Evolutionary conservation across 2,797 vertebrate species (phyloP), one percentile per base, ranked within the genome.

Genomic region (Xiphorhynchus erythropygius): DNA sequence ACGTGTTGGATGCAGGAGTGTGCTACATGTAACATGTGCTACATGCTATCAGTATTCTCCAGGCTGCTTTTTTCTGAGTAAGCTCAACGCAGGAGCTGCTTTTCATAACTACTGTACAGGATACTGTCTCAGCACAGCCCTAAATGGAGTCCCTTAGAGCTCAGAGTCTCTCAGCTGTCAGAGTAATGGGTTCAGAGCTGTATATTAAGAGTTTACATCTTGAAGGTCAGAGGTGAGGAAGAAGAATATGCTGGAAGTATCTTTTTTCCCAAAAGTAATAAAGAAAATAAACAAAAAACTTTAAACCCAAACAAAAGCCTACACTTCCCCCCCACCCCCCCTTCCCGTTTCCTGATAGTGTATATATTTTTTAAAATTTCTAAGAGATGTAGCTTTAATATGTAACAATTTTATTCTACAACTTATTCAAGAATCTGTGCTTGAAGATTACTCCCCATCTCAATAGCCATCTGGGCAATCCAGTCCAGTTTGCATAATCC

Each of bases 271-370:
- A 37, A 15, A 79, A 78, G 32, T 32, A 10, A 19, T 25, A 39
- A 1, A 7, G 11, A 8, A 82, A 41, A 17, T 37, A 37, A 37
- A 11, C 37, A 17, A 19, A 2, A 0, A 0, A 25, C 44, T 37
- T 21, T 21, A 27, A 15, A 15, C 44, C 5, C 10, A 7, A 53
- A 5, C 25, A 68, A 21, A 23, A 3, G 7, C 5, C n/a, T 23
- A 32, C 4, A 10, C 2, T 30, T 60, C 27, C 13, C 39, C 39
- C 39, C n/a, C 3, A 23, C 37, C 37, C 10, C n/a, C 3, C 23
- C 25, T n/a, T n/a, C 24, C 12, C 32, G 1, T 10, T 70, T 77
- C 15, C 33, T 53, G 18, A 22, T 2, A 39, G 14, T 16, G 6
- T 21, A 18, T 41, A 39, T 0, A 28, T 12, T 37, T 37, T 37